phyloP scores from a whole-genome alignment of 2,888 invertebrate species.

The Tribolium freemani region DNA sequence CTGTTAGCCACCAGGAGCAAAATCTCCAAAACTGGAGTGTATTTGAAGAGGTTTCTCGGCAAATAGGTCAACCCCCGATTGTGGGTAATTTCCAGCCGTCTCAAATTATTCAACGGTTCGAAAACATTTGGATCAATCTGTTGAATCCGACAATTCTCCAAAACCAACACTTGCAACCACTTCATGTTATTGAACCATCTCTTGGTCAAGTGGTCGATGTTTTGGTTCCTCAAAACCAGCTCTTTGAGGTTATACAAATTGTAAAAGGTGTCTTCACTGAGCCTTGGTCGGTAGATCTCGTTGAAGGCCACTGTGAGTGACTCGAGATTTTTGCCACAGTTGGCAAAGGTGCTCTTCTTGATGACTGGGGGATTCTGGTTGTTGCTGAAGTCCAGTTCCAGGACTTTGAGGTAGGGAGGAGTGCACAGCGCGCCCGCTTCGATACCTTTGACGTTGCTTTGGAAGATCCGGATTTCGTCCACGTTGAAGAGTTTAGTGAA shows the following conservation, averaged over 20 bases:
- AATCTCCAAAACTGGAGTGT: not conserved
- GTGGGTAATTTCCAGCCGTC: not conserved
- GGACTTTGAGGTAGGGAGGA: not conserved
- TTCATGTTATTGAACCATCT: not conserved
- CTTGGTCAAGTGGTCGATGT: not conserved
- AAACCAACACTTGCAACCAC: not conserved
- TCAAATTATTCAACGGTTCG: not conserved
- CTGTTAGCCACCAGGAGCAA: not conserved
- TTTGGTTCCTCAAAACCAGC: not conserved
- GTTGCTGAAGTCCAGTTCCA: constrained; percentile 2
- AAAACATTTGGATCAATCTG: not conserved
- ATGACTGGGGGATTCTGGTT: not conserved
- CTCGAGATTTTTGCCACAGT: constrained; percentile 1
- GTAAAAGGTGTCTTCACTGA: not conserved
- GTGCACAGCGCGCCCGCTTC: constrained; percentile 14
- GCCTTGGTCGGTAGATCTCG: not conserved
- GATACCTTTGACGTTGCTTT: not conserved
- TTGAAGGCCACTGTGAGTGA: not conserved
- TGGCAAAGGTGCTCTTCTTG: not conserved
- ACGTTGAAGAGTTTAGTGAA: constrained; percentile 7
- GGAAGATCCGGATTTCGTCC: not conserved
- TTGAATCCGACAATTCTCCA: not conserved
- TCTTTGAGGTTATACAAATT: not conserved
- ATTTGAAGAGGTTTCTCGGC: not conserved
- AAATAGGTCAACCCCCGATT: not conserved